These are phyloP conservation scores for Rhombomys opimus DNA, from an alignment of 2,113 vertebrate genomes.

Conservation along the genomic window DNA sequence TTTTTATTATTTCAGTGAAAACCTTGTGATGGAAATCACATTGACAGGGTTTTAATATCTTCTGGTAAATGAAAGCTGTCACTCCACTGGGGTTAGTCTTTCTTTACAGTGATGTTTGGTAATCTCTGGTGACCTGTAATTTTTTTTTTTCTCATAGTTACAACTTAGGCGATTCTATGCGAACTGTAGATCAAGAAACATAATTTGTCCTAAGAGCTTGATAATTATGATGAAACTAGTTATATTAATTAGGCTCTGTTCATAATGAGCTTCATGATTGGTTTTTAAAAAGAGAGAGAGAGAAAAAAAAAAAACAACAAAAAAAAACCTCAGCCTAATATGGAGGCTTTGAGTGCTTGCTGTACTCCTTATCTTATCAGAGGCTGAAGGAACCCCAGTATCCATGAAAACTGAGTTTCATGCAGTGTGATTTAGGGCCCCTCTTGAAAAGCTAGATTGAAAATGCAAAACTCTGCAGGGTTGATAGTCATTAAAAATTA, in stretches of 20 bases:
- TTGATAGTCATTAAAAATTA: conserved; percentile 30
- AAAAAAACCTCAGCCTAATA: not conserved
- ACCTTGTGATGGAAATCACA: conserved; percentile 85
- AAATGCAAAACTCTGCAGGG: not conserved
- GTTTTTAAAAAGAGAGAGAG: not conserved
- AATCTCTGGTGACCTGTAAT: conserved; percentile 74
- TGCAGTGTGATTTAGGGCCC: not conserved
- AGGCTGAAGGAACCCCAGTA: conserved; percentile 7
- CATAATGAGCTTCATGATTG: conserved; percentile 18
- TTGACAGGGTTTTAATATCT: conserved; percentile 84
- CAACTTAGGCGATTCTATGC: conserved; percentile 65
- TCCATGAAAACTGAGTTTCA: conserved; percentile 35
- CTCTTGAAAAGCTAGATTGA: not conserved
- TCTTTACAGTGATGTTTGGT: conserved; percentile 67
- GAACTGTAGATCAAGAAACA: conserved; percentile 57
- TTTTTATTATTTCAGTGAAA: conserved; percentile 86
- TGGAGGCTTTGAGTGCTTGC: conserved; percentile 36
- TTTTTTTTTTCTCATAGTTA: conserved; percentile 70
- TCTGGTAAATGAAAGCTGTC: conserved; percentile 85
- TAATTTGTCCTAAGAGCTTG: conserved; percentile 70
- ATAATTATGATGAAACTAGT: conserved; percentile 78
- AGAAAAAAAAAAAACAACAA: not conserved
- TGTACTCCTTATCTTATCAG: conserved; percentile 66
- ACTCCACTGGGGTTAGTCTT: conserved; percentile 58
- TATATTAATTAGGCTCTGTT: conserved; percentile 65